Percentiles rank a stretch among this genome's conserved stretches.
Conservation (phyloP, 2,888 invertebrate genomes). For the Scaeva pyrastri region DNA sequence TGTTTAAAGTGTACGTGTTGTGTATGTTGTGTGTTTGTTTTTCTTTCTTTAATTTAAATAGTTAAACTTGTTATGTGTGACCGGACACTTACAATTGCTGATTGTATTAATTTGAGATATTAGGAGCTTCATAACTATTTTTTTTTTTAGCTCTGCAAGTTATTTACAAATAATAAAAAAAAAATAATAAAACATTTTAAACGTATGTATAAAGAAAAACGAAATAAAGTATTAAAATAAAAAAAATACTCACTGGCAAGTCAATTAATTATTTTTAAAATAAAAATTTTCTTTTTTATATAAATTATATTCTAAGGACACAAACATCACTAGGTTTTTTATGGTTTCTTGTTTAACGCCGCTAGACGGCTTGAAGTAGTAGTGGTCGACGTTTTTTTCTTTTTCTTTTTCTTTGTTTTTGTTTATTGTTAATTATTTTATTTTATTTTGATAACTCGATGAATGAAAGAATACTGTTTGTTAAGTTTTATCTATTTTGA, state of each 20-base stretch:
- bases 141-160: slow-evolving; percentile 14
- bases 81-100: slow-evolving; percentile 58
- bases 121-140: background rate
- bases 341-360: slow-evolving; percentile 36
- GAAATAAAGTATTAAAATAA: slow-evolving; percentile 25
- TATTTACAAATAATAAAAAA: slow-evolving; percentile 48
- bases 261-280: slow-evolving; percentile 41
- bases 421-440: background rate
- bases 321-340: slow-evolving; percentile 44
- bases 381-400: slow-evolving; percentile 32
- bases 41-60: slow-evolving; percentile 12
- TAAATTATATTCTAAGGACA: slow-evolving; percentile 55
- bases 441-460: slow-evolving; percentile 47
- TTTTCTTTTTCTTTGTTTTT: slow-evolving; percentile 1
- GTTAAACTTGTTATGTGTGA: slow-evolving; percentile 53
- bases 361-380: slow-evolving; percentile 52
- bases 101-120: slow-evolving; percentile 17
- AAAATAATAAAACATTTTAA: slow-evolving; percentile 5
- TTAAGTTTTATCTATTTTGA: slow-evolving; percentile 11
- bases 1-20: slow-evolving; percentile 24
- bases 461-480: slow-evolving; percentile 65
- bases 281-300: slow-evolving; percentile 5
- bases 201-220: slow-evolving; percentile 35
- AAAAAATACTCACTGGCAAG: slow-evolving; percentile 57
- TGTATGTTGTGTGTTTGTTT: slow-evolving; percentile 25